phyloP scores from a whole-genome alignment of 2,113 vertebrate genomes.

The Onychostoma macrolepis region DNA sequence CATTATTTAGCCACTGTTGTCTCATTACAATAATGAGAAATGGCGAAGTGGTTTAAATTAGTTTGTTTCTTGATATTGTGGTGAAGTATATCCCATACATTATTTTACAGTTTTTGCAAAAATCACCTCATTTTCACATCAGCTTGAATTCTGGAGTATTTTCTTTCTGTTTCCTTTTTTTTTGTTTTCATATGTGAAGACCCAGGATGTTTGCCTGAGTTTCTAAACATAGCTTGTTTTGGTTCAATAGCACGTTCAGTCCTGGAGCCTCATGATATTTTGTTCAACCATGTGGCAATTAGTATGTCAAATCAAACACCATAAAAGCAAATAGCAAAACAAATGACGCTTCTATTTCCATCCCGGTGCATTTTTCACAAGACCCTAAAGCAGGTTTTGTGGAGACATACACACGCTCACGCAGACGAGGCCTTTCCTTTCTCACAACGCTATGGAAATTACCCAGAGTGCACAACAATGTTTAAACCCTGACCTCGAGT shows the following conservation, averaged over 20 bases:
- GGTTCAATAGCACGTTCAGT: constrained; percentile 72
- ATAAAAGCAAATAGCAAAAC: constrained; percentile 73
- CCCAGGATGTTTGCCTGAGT: constrained; percentile 66
- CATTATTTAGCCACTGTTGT: too few species aligned
- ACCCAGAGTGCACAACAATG: constrained; percentile 71
- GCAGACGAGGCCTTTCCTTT: constrained; percentile 36
- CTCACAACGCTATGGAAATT: constrained; percentile 72
- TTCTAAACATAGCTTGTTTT: constrained; percentile 75
- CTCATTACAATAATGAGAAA: too few species aligned
- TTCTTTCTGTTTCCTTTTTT: background rate
- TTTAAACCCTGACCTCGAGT: constrained; percentile 65
- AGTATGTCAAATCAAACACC: constrained; percentile 78
- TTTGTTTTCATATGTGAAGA: constrained; percentile 55
- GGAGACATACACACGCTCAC: constrained; percentile 32
- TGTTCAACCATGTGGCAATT: constrained; percentile 78
- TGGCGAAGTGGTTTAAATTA: too few species aligned
- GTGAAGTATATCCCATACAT: too few species aligned
- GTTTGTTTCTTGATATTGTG: too few species aligned
- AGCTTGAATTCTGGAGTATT: background rate
- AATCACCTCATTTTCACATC: background rate
- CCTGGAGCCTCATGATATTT: constrained; percentile 76
- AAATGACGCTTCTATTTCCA: constrained; percentile 74
- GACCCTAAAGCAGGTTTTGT: constrained; percentile 51
- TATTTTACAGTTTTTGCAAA: background rate
- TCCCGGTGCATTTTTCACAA: constrained; percentile 53